Base-by-base conservation (phyloP, 2,113 vertebrate species). In the Melanostigma gelatinosum region DNA sequence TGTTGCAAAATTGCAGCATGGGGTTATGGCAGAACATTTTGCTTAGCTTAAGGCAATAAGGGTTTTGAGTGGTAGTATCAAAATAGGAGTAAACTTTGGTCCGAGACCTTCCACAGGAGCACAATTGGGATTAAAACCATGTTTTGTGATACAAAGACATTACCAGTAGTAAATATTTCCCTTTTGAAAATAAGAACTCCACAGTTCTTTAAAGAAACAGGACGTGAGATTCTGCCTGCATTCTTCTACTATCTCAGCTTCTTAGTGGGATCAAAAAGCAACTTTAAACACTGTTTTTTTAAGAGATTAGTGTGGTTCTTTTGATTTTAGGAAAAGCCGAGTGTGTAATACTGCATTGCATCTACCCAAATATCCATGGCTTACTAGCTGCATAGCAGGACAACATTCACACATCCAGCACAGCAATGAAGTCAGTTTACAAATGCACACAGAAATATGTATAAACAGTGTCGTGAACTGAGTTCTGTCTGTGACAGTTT, bases 31-130 rank as follows among this genome's bases (percentile, higher is more conserved):
- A 68, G 40, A 85, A 75, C 50, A 73, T 73, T 76, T 80, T 83
- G 48, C 77, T 80, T 72, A 61, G 44, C 46, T 90, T 91, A 90
- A 91, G 88, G 92, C 90, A 85, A 66, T 79, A 84, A 83, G 87
- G 88, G 84, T 83, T 68, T 34, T 67, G 75, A 77, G 27, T 67
- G 66, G 66, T 36, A 68, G 62, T 83, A 76, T 85, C 57, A 86
- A 83, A 87, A 84, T 60, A 79, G 75, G 72, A 78, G 80, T 87
- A 77, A 90, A 85, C 82, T 90, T 93, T 92, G 89, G 90, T 93
- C 90, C 89, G 18, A 87, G 88, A 89, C 85, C 81, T 88, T 91
- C 69, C 66, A 79, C 77, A 74, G 80, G 75, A 88, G 75, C 74
- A 75, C 3, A 9, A 79, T 65, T 67, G 77, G 67, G 61, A 75